Evolutionary conservation across 1,140 invertebrate genomes (phyloP), one percentile per base, ranked within the genome.

Genomic region (Latrodectus geometricus): DNA sequence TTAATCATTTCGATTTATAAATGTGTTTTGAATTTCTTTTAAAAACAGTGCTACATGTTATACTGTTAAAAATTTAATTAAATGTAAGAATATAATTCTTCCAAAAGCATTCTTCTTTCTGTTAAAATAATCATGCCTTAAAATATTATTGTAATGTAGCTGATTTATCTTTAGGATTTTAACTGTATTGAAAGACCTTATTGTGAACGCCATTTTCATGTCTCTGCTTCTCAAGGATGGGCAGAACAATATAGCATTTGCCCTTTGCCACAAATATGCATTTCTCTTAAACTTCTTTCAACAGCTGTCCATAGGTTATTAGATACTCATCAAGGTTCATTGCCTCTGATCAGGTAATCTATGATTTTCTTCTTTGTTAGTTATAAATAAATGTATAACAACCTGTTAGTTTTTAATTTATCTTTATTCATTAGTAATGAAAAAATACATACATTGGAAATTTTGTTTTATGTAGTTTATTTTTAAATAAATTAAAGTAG

Each of bases 161-260:
- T 48, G 35, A 35, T 54, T 56, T 56, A 20, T 21, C 20, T 87
- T 20, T 50, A 87, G 85, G 85, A 87, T 50, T 80, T 73, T 48
- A 90, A 90, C 50, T 88, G 89, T 15, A 56, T 90, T 12, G 92
- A 91, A 88, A 89, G 89, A 73, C 90, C 91, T 9, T 90, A 91
- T 72, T 93, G 92, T 89, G 79, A 86, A n/a, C 89, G 90, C 15
- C 92, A 93, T 86, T 92, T 91, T 86, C 89, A 90, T 8, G 82
- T 88, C 21, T 78, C 91, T 11, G 91, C 94, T 89, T 87, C 87
- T 23, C 91, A 94, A 92, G 95, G 95, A 81, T 96, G 95, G 94
- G 95, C 95, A 35, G 94, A 95, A 89, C 93, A 94, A 84, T 95
- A 95, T 89, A 92, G 94, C 84, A 92, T 92, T 21, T 92, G 93